Conservation (phyloP, 2,797 vertebrate genomes). For the Sparus aurata region DNA sequence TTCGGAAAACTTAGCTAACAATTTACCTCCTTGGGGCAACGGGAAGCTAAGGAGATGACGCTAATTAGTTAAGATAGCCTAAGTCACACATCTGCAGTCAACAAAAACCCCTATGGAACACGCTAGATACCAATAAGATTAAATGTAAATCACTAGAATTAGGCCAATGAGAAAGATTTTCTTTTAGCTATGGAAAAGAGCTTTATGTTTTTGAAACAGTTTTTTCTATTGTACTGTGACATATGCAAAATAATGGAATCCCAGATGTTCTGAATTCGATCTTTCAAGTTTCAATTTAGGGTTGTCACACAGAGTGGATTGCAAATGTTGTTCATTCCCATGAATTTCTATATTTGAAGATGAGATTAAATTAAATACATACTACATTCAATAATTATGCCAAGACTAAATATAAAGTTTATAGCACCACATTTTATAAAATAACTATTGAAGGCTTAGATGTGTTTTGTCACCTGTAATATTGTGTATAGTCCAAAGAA, state of each 20-base stretch:
- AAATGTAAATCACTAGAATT: not conserved
- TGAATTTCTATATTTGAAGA: constrained; percentile 1
- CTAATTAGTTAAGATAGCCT: constrained; percentile 38
- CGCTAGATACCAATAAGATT: not conserved
- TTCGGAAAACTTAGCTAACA: constrained; percentile 64
- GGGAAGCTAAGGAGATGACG: constrained; percentile 13
- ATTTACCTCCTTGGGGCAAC: constrained; percentile 29
- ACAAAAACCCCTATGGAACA: constrained; percentile 2
- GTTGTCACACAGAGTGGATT: not conserved
- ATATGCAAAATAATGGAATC: not conserved
- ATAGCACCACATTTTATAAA: not conserved
- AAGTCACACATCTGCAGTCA: constrained; percentile 1
- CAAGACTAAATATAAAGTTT: not conserved
- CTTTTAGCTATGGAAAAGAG: too few species aligned
- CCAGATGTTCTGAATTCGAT: not conserved
- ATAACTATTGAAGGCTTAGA: too few species aligned
- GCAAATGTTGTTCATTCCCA: not conserved
- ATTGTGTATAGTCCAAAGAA: not conserved
- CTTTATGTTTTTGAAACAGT: not conserved
- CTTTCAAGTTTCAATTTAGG: not conserved
- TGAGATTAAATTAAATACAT: not conserved
- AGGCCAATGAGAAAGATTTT: not conserved
- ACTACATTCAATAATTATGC: not conserved
- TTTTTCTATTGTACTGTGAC: not conserved
- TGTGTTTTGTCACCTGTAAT: not conserved